Percentiles rank a stretch among this genome's conserved stretches.
These are phyloP conservation scores for Drosophila histrio DNA, from an alignment of 2,888 invertebrate genomes.

Conservation along the genomic window DNA sequence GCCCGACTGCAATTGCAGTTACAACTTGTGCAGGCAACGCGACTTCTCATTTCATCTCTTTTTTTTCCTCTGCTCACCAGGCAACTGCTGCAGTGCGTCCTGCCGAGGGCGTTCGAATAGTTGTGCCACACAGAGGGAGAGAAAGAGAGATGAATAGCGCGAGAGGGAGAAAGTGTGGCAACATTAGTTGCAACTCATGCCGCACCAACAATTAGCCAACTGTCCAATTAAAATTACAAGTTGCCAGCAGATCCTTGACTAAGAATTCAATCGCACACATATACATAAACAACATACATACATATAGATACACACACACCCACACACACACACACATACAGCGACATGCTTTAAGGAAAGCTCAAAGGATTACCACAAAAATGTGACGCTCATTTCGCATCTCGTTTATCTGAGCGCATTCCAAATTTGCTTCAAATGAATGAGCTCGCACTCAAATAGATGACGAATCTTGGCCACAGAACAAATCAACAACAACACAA, in stretches of 20 bases:
- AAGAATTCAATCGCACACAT: constrained; percentile 4
- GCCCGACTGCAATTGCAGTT: constrained; percentile 32
- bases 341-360: constrained; percentile 2
- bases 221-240: constrained; percentile 21
- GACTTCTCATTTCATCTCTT: not conserved
- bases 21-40: not conserved
- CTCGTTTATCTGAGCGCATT: constrained; percentile 48
- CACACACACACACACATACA: not conserved
- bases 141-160: not conserved
- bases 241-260: constrained; percentile 24
- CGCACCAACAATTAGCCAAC: constrained; percentile 12
- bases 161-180: not conserved
- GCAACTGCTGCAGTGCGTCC: constrained; percentile 11
- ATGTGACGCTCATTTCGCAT: constrained; percentile 43
- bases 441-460: constrained; percentile 45
- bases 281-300: not conserved
- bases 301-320: not conserved
- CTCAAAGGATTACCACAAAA: constrained; percentile 45
- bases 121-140: not conserved
- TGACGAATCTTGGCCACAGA: constrained; percentile 43
- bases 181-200: constrained; percentile 5
- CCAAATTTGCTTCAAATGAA: constrained; percentile 49
- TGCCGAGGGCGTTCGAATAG: constrained; percentile 13
- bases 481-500: constrained; percentile 29
- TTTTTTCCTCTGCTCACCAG: not conserved